Base-by-base conservation (phyloP, 2,888 invertebrate genomes). In the Dorcus hopei region DNA sequence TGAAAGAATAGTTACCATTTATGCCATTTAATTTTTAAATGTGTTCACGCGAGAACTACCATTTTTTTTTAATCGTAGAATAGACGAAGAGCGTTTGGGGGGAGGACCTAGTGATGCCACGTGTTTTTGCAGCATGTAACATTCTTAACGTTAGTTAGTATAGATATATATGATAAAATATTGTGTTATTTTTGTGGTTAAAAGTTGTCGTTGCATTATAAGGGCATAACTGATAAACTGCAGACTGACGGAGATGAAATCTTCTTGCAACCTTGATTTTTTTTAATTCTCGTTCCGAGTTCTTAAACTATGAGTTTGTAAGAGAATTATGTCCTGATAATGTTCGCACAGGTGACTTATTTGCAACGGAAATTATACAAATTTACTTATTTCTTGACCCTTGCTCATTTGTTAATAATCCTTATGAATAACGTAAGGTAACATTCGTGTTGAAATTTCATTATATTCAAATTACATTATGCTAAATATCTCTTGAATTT, bases 101-200 rank as follows among this genome's bases (percentile, higher is more conserved):
- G 26, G 26, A 33, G 26, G 26, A 33, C 26, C 26, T 33, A 33
- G 26, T 33, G 49, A 61, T 54, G 54, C 52, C 59, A 53, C 55
- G 49, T 57, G 16, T 19, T 26, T 33, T 33, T 26, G 47, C 49
- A 58, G 57, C 59, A 58, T 59, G 65, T 56, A 56, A 63, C 62
- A 61, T 63, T 65, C 64, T 64, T 64, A 64, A 62, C 60, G 57
- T 64, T 62, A 58, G 56, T 56, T 58, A 61, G 58, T 61, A 58
- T 63, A 65, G 63, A 61, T 61, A 65, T 59, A 65, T 62, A 52
- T 54, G 57, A 64, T 58, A 53, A 61, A 59, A 56, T 49, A 58
- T 63, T 65, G 60, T 61, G 61, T 65, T 65, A 64, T 65, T 65
- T 64, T 65, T 65, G 61, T 65, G 61, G 59, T 59, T 60, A 59